Evolutionary conservation across 2,888 invertebrate genomes (phyloP).

Genomic region (Crematogaster levior): DNA sequence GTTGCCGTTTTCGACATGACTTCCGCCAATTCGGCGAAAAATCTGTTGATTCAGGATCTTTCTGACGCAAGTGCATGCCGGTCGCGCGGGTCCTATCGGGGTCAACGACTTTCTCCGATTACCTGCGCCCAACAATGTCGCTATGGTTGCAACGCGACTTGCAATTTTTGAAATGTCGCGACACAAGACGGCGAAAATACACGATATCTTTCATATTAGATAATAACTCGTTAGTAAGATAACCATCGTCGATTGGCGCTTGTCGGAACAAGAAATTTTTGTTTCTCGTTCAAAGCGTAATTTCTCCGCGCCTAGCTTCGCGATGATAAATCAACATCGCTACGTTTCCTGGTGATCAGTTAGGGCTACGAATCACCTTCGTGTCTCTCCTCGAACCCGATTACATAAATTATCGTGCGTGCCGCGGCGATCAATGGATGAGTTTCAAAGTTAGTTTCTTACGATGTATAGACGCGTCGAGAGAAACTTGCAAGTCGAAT

Average conservation of each 20-base stretch:
- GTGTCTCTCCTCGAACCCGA: constrained; percentile 13
- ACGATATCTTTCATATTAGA: background rate
- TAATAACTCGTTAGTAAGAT: background rate
- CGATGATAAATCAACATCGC: constrained; percentile 35
- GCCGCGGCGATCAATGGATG: constrained; percentile 1
- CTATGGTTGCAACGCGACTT: constrained; percentile 57
- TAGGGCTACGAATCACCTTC: background rate
- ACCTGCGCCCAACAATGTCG: constrained; percentile 75
- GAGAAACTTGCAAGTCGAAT: background rate
- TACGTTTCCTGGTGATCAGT: constrained; percentile 8
- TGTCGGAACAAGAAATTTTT: constrained; percentile 6
- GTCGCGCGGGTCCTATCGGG: constrained; percentile 68
- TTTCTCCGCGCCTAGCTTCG: constrained; percentile 6
- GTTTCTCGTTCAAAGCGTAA: background rate
- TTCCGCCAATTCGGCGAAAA: constrained; percentile 61
- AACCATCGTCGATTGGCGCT: background rate
- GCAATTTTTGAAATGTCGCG: constrained; percentile 51
- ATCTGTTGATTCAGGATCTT: constrained; percentile 70
- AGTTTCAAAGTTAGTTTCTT: background rate
- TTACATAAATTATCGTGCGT: constrained; percentile 29
- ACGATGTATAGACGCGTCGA: background rate
- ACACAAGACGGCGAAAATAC: constrained; percentile 1
- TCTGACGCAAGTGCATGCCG: constrained; percentile 69
- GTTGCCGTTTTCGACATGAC: constrained; percentile 40
- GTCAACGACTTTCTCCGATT: constrained; percentile 83